Conservation (phyloP, 2,113 vertebrate genomes). For the Caracal caracal region DNA sequence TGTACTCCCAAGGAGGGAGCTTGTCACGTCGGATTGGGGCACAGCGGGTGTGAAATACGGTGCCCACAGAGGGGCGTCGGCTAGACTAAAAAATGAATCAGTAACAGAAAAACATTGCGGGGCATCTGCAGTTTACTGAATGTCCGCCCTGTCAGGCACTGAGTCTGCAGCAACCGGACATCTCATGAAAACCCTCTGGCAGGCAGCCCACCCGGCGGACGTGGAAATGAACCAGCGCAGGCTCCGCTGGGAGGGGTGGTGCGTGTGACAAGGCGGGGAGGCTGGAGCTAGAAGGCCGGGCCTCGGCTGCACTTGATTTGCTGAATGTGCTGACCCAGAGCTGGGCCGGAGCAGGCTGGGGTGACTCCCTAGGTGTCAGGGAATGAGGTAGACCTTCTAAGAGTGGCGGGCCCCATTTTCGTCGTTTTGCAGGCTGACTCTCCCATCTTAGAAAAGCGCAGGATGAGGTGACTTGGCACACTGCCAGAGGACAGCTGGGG, state of each 20-base stretch:
- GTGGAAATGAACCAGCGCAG: not conserved
- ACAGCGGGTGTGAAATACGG: not conserved
- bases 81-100: not conserved
- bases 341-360: not conserved
- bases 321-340: not conserved
- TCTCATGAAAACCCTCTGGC: not conserved
- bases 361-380: not conserved
- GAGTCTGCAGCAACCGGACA: not conserved
- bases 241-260: too few relatives aligned
- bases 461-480: not conserved
- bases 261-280: fast-evolving
- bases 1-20: not conserved
- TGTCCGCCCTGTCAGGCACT: not conserved
- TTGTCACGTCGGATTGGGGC: not conserved
- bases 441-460: not conserved
- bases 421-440: not conserved
- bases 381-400: not conserved
- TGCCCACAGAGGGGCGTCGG: not conserved
- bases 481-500: not conserved
- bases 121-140: not conserved
- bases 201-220: not conserved
- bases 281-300: not conserved
- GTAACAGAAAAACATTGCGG: not conserved
- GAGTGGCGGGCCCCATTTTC: fast-evolving
- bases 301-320: not conserved